Conservation (phyloP, 2,888 invertebrate species). For the Brachypalpus laphriformis region DNA sequence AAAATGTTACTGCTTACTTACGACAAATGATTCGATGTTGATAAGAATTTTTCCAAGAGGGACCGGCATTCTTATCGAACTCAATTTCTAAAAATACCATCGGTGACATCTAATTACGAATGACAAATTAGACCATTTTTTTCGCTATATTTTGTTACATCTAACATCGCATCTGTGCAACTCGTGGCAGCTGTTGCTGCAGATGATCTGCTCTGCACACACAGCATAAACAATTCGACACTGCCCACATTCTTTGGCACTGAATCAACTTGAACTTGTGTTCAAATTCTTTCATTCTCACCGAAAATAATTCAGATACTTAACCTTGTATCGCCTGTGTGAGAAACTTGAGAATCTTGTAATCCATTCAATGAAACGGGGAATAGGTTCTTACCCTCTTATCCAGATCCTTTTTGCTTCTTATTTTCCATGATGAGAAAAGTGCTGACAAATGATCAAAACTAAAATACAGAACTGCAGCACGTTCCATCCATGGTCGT, state of each 20-base stretch:
- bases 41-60: neutral
- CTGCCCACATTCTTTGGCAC: conserved; percentile 49
- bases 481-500: neutral
- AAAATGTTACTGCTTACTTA: neutral
- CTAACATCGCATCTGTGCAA: neutral
- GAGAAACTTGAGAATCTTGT: conserved; percentile 1
- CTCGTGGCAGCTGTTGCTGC: conserved; percentile 29
- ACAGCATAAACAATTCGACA: neutral
- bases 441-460: conserved; percentile 23
- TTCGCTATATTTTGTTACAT: neutral
- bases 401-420: neutral
- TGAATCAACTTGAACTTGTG: conserved; percentile 61
- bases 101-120: neutral
- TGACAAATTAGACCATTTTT: conserved; percentile 9
- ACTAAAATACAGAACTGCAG: neutral
- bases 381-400: neutral
- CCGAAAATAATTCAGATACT: conserved; percentile 46
- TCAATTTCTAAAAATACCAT: neutral
- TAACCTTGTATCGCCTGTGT: neutral
- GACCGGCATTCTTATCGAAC: neutral
- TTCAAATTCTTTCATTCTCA: conserved; percentile 28
- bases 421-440: neutral
- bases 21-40: neutral
- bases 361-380: neutral
- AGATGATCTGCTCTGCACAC: conserved; percentile 13